Evolutionary conservation across 2,888 invertebrate genomes (phyloP), one percentile per base, ranked within the genome.

Genomic region (Theristus sp.): DNA sequence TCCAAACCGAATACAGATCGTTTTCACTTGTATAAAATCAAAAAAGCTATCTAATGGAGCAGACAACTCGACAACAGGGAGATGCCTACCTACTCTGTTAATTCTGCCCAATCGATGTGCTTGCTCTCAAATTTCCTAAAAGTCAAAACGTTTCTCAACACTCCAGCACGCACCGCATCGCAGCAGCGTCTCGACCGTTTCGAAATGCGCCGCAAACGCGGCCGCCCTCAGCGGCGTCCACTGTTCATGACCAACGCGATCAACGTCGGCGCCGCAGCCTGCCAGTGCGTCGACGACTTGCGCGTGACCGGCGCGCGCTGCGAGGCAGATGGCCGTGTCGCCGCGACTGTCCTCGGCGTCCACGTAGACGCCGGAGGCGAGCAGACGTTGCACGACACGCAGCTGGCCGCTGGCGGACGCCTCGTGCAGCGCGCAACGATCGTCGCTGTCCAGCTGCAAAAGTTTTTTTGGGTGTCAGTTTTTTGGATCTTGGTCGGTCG

Each of bases 151-250:
- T n/a, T n/a, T n/a, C n/a, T n/a, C n/a, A n/a, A n/a, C 22, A 52
- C 22, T 6, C 52, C n/a, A n/a, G 3, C 6, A 83, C 61, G 84
- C 1, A 56, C 56, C 56, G 1, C 30, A 17, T 30, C 13, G 13
- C 56, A 75, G 65, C 29, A 75, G 66, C n/a, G 67, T 68, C 56
- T 72, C 71, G 29, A 75, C 75, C 20, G 73, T 73, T 30, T 70
- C 73, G 1, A 85, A 85, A 70, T 93, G 91, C 0, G 93, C 93
- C 57, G 89, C 91, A 91, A 91, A 93, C 20, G 91, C 89, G 26
- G 91, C 89, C 2, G 91, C 89, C 61, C 91, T 78, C 56, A 89
- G 78, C 22, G 89, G 86, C 38, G 87, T 88, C 91, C 89, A 89
- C 38, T 89, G 89, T 71, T 89, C 89, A 58, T 82, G 81, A 75